A percentile compares a stretch with the other conserved stretches of the same genome.
These are phyloP conservation scores for Apodemus agrarius DNA, from an alignment of 2,797 vertebrate genomes.

Conservation along the genomic window DNA sequence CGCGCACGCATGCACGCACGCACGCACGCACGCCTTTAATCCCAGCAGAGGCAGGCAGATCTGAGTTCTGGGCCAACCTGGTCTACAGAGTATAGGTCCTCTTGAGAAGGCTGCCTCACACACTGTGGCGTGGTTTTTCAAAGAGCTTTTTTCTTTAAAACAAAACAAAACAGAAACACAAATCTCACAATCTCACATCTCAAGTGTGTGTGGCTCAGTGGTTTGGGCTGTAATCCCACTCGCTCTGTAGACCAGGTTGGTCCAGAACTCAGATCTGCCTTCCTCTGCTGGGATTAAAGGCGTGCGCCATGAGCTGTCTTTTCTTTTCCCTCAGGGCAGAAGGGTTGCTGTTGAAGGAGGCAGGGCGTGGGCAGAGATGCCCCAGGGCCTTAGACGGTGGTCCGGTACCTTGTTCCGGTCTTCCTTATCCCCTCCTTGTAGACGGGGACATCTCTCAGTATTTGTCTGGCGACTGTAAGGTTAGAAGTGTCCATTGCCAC, in stretches of 20 bases:
- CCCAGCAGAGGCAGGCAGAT: no score
- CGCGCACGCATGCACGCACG: no score
- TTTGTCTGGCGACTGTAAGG: not conserved
- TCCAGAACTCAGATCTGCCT: not conserved
- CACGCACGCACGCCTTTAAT: no score
- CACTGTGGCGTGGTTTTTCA: not conserved
- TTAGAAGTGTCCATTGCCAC: conserved; percentile 23
- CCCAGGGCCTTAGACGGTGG: not conserved
- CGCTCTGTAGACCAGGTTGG: not conserved
- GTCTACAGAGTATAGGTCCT: not conserved
- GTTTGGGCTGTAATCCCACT: not conserved
- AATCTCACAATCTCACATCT: not conserved
- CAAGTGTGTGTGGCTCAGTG: no score
- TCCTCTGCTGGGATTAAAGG: not conserved
- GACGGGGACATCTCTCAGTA: not conserved
- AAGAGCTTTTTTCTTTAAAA: not conserved
- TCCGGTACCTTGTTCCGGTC: not conserved
- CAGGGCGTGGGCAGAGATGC: not conserved
- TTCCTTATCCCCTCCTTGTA: not conserved
- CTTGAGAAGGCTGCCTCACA: not conserved
- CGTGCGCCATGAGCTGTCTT: not conserved
- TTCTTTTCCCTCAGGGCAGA: not conserved
- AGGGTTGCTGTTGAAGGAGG: not conserved
- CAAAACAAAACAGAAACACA: not conserved
- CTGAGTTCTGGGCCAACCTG: no score